Percentiles rank a stretch among this genome's conserved stretches.
These are phyloP conservation scores for Spisula solida DNA, from an alignment of 2,888 invertebrate species.

Conservation along the genomic window DNA sequence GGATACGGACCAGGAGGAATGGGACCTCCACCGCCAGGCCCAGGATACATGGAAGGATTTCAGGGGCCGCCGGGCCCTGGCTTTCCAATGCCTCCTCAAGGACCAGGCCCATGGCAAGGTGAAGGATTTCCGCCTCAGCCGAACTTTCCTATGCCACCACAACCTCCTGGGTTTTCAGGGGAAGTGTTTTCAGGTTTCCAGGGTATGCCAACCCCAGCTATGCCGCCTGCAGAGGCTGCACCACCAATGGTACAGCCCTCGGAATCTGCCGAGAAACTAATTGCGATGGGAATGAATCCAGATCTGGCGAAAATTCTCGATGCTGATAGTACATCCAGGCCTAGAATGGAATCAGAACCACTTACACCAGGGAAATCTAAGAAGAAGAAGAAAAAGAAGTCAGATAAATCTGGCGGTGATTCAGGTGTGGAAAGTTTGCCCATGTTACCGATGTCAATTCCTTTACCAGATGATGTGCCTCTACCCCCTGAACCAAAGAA, in stretches of 20 bases:
- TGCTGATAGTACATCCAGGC: constrained; percentile 44
- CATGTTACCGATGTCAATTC: constrained; percentile 64
- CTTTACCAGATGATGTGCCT: constrained; percentile 66
- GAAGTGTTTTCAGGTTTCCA: constrained; percentile 55
- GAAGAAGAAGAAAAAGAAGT: constrained; percentile 66
- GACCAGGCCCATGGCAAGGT: constrained; percentile 35
- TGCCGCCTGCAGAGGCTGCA: constrained; percentile 35
- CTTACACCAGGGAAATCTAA: constrained; percentile 61
- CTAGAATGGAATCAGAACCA: constrained; percentile 2
- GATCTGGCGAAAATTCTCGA: constrained; percentile 67
- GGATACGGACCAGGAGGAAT: constrained; percentile 30
- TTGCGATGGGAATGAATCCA: constrained; percentile 71
- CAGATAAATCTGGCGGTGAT: background rate
- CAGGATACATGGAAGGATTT: constrained; percentile 39
- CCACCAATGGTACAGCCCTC: constrained; percentile 46
- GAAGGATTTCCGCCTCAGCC: constrained; percentile 35
- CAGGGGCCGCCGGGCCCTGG: constrained; percentile 42
- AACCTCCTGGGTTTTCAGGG: constrained; percentile 51
- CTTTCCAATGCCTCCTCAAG: constrained; percentile 25
- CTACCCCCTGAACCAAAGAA: constrained; percentile 64
- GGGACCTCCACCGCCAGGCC: constrained; percentile 49
- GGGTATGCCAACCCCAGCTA: constrained; percentile 38
- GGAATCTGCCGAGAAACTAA: constrained; percentile 64
- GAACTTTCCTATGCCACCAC: constrained; percentile 44
- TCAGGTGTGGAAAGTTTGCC: background rate